Base-by-base conservation (phyloP, 1,140 invertebrate genomes). In the Platorchestia sp. region DNA sequence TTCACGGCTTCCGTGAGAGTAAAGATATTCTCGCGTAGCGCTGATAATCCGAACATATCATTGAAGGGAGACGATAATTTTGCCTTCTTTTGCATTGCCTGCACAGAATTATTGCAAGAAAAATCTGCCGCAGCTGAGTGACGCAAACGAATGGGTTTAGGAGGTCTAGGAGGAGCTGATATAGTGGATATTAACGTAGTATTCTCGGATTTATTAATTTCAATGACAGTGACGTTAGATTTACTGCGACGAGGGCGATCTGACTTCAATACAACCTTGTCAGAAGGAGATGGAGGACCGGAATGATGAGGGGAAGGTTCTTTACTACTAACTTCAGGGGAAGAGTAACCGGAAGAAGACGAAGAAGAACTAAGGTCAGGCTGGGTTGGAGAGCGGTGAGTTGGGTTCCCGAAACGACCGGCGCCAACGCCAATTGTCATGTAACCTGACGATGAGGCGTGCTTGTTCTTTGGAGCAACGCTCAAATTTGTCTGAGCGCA, bases 301-400 rank as follows among this genome's bases (percentile, higher is more conserved):
- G 96, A 96, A 89, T 96, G 96, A 36, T 95, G 45, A 44, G 96
- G 96, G 14, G 96, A 96, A 14, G 96, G 95, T 40, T 96, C 95
- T 53, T 96, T 96, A 75, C 96, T 96, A 90, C 96, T 95, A n/a
- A 96, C 96, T 41, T 96, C 96, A 19, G 96, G 96, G 43, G 96
- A 96, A 14, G 96, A 96, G 91, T 96, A 96, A n/a, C 96, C 96
- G 45, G 96, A 96, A 51, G 96, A 96, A 1, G 96, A 96, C 19
- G 96, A 96, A 16, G 96, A 96, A 0, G 95, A 95, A 42, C 95
- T 96, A 0, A 91, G 59, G 42, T 43, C 53, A 44, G 53, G 19
- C 7, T 93, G 91, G 14, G 95, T 3, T 44, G 7, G 43, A 27
- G 95, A 45, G 10, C 59, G 95, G 44, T 75, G 43, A 22, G n/a